Evolutionary conservation across 2,888 invertebrate genomes (phyloP).

Genomic region (Caenorhabditis sp.): DNA sequence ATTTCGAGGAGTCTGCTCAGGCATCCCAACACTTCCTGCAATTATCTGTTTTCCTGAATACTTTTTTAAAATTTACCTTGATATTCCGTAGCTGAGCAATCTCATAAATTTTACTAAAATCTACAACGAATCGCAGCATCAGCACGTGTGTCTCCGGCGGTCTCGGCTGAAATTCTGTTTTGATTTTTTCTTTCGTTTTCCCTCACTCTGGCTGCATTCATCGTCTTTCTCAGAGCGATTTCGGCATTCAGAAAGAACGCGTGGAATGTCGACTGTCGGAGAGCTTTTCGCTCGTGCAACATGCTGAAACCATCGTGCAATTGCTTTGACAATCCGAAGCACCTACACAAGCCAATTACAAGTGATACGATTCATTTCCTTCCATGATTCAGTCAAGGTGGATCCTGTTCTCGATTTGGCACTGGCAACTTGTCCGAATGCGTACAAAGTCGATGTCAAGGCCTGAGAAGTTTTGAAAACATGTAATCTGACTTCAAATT

Average conservation of each 20-base stretch:
- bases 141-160: conserved; percentile 17
- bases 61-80: not conserved
- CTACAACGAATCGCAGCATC: conserved; percentile 14
- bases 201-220: conserved; percentile 17
- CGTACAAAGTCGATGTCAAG: not conserved
- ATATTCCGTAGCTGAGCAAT: not conserved
- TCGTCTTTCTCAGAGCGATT: conserved; percentile 9
- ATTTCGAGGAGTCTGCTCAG: conserved; percentile 6
- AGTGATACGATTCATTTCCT: not conserved
- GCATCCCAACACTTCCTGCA: conserved; percentile 2
- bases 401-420: not conserved
- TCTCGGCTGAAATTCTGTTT: conserved; percentile 24
- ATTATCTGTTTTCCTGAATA: not conserved
- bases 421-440: not conserved
- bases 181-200: not conserved
- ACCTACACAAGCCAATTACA: not conserved
- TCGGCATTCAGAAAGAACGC: conserved; percentile 16
- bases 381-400: not conserved
- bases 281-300: not conserved
- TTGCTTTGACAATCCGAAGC: not conserved
- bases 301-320: not conserved
- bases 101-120: conserved; percentile 17
- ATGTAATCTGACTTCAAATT: too few relatives aligned
- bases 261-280: conserved; percentile 4
- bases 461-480: too few relatives aligned